Evolutionary conservation across 2,797 vertebrate genomes (phyloP).

Genomic region (Bradypus variegatus): DNA sequence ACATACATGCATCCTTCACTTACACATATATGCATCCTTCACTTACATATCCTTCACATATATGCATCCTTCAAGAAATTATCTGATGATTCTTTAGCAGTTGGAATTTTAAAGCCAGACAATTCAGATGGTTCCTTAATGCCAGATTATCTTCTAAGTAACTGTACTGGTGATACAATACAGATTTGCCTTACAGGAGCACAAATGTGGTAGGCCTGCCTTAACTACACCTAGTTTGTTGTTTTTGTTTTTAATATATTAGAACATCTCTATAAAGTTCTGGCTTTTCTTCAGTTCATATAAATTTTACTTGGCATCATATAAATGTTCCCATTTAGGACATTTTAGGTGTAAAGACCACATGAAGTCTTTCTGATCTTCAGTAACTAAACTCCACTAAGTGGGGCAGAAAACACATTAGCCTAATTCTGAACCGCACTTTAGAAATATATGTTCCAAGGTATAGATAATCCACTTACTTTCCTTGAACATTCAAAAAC

Average conservation of each 20-base stretch:
- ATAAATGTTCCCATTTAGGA: slow-evolving; percentile 11
- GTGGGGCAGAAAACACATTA: neutral
- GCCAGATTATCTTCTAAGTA: neutral
- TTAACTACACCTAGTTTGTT: neutral
- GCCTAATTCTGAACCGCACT: slow-evolving; percentile 33
- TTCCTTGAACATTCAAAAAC: slow-evolving; percentile 28
- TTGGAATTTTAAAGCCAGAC: neutral
- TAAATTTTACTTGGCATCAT: neutral
- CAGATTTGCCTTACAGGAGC: neutral
- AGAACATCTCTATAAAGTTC: neutral
- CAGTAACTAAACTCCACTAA: neutral
- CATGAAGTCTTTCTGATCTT: slow-evolving; percentile 1
- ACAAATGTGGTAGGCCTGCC: neutral
- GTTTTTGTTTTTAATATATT: neutral
- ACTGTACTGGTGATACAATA: neutral
- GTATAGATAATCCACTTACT: slow-evolving; percentile 13
- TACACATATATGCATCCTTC: neutral
- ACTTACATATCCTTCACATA: too few species aligned
- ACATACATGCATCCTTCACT: too few species aligned
- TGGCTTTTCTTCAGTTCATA: slow-evolving; percentile 26
- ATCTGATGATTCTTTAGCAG: neutral
- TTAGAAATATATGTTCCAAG: neutral
- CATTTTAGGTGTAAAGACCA: neutral
- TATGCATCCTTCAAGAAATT: neutral
- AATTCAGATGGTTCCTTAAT: neutral